Conservation (phyloP, 2,888 invertebrate species). For the Strigamia transsilvanica region DNA sequence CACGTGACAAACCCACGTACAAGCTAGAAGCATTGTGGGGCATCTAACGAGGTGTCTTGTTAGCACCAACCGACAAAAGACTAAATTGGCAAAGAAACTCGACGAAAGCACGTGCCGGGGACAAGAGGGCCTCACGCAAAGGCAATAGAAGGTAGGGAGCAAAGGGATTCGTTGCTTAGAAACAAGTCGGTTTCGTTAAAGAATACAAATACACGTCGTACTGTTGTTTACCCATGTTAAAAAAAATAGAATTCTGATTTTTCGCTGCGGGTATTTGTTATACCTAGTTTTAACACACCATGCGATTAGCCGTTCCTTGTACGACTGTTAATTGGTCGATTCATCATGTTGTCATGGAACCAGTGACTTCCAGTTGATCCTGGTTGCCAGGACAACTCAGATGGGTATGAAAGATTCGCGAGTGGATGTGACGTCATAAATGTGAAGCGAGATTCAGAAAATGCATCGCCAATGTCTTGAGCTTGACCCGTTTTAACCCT, state of each 20-base stretch:
- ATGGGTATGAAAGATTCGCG: not conserved
- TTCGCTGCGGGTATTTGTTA: not conserved
- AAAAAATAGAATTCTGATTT: not conserved
- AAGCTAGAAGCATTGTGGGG: slow-evolving; percentile 4
- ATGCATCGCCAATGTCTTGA: not conserved
- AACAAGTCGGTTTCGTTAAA: not conserved
- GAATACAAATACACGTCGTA: not conserved
- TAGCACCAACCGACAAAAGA: slow-evolving; percentile 26
- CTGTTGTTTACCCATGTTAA: slow-evolving; percentile 16
- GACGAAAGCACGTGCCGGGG: slow-evolving; percentile 18
- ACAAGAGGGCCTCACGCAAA: not conserved
- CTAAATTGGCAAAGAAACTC: slow-evolving; percentile 30
- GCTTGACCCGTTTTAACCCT: slow-evolving; percentile 25
- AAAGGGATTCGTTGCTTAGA: slow-evolving; percentile 26
- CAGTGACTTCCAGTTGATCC: slow-evolving; percentile 4
- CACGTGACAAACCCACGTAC: slow-evolving; percentile 25
- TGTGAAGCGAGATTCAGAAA: not conserved
- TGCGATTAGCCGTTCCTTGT: not conserved
- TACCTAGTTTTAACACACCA: not conserved
- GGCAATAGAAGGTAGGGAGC: not conserved
- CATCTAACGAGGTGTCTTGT: slow-evolving; percentile 21
- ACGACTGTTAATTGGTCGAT: slow-evolving; percentile 11
- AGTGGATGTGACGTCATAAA: slow-evolving; percentile 3
- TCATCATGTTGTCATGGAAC: not conserved
- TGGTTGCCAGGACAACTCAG: slow-evolving; percentile 20